Evolutionary conservation across 2,797 vertebrate species (phyloP).

Genomic region (Tadarida brasiliensis): DNA sequence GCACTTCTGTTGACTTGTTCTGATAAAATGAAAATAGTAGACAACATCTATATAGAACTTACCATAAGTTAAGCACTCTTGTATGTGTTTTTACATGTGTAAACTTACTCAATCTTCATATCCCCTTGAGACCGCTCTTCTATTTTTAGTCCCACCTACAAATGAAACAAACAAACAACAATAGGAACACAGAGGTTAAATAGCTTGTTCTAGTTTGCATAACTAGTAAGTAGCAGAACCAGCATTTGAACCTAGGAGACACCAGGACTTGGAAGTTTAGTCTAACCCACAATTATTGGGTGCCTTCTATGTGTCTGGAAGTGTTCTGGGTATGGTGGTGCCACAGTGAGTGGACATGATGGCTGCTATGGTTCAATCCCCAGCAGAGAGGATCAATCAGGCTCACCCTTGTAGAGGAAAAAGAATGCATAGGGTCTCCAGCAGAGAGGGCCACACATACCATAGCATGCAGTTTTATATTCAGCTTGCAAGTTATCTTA

Average conservation of each 20-base stretch:
- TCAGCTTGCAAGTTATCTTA: neutral
- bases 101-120: neutral
- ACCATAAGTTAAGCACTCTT: neutral
- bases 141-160: conserved; percentile 22
- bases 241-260: neutral
- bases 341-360: neutral
- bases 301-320: neutral
- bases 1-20: neutral
- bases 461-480: neutral
- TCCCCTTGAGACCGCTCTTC: neutral
- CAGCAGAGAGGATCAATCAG: neutral
- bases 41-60: neutral
- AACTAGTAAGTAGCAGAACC: neutral
- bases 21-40: neutral
- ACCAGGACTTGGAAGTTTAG: neutral
- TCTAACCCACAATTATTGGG: neutral
- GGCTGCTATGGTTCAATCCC: neutral
- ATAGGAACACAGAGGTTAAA: neutral
- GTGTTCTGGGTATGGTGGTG: neutral
- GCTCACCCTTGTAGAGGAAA: neutral
- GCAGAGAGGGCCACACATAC: neutral
- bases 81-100: neutral
- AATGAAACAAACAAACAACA: neutral
- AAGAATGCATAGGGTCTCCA: neutral
- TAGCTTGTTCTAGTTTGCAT: neutral